These are phyloP conservation scores for Hypothenemus hampei DNA, from an alignment of 1,140 invertebrate genomes.

Conservation along the genomic window DNA sequence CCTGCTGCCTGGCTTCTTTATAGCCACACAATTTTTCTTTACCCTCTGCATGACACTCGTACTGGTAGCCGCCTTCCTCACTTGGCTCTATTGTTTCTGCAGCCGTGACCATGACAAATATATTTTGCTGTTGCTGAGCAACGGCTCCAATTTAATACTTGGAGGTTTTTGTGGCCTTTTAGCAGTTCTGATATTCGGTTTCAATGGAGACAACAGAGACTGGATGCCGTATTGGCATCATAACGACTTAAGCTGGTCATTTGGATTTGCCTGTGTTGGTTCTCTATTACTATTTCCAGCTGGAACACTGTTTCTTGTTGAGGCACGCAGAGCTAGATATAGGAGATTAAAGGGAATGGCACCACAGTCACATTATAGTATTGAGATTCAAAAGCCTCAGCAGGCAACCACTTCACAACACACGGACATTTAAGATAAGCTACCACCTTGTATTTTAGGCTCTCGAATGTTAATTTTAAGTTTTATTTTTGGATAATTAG, in stretches of 20 bases:
- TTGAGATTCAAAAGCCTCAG: constrained; percentile 48
- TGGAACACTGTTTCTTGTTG: constrained; percentile 74
- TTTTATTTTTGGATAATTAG: neutral
- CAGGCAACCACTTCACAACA: constrained; percentile 43
- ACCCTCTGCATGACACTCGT: constrained; percentile 77
- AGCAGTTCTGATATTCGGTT: constrained; percentile 74
- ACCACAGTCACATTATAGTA: constrained; percentile 53
- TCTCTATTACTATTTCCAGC: constrained; percentile 65
- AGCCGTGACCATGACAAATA: constrained; percentile 74
- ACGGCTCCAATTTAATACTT: constrained; percentile 65
- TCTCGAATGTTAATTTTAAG: neutral
- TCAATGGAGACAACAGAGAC: constrained; percentile 80
- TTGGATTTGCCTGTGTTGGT: constrained; percentile 77
- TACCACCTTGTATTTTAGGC: too few species aligned
- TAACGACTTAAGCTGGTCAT: constrained; percentile 94
- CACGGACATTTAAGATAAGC: constrained; percentile 55
- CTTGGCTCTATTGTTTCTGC: constrained; percentile 67
- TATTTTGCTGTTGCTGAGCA: constrained; percentile 64
- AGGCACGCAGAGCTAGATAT: constrained; percentile 69
- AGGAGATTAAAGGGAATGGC: constrained; percentile 60
- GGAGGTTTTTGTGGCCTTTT: constrained; percentile 72
- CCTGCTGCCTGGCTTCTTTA: constrained; percentile 82
- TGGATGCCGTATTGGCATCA: constrained; percentile 98
- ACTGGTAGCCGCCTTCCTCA: constrained; percentile 65
- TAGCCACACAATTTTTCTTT: constrained; percentile 88